Percentiles rank a stretch among this genome's conserved stretches.
Evolutionary conservation across 2,888 invertebrate species (phyloP).

Genomic region (Eristalis tenax): DNA sequence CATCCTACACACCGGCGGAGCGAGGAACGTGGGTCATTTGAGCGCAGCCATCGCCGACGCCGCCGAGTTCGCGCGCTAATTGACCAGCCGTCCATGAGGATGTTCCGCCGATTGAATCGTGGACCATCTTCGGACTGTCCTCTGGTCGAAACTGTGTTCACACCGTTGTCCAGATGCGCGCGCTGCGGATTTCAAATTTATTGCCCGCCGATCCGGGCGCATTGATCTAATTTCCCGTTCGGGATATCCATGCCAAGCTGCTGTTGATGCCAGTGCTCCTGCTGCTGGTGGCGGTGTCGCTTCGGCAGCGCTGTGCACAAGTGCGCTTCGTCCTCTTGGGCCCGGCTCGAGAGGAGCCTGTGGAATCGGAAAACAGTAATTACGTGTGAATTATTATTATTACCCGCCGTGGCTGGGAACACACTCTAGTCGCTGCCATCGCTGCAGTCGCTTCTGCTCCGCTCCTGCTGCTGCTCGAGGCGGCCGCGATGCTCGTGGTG

Average conservation of each 20-base stretch:
- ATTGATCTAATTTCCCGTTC: conserved; percentile 65
- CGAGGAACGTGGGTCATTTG: conserved; percentile 18
- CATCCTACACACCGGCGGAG: conserved; percentile 23
- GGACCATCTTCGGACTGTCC: not conserved
- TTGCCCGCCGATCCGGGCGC: conserved; percentile 52
- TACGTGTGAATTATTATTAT: conserved; percentile 70
- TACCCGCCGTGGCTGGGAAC: conserved; percentile 50
- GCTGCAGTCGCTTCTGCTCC: not conserved
- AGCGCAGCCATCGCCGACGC: conserved; percentile 21
- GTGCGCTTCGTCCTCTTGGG: not conserved
- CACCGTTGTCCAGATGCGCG: conserved; percentile 45
- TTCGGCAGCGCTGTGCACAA: conserved; percentile 6
- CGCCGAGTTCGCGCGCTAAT: conserved; percentile 42
- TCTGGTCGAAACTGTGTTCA: conserved; percentile 47
- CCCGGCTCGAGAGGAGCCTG: conserved; percentile 42
- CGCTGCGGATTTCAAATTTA: conserved; percentile 61
- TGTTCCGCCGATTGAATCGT: conserved; percentile 50
- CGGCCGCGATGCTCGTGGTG: not conserved
- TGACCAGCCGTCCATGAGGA: conserved; percentile 55
- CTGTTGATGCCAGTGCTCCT: not conserved
- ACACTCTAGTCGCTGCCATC: not conserved
- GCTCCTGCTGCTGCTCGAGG: not conserved
- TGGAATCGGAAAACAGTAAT: conserved; percentile 64
- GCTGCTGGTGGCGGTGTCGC: not conserved
- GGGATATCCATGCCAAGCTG: conserved; percentile 24